Percentiles rank a stretch among this genome's conserved stretches.
phyloP scores from a whole-genome alignment of 1,140 invertebrate genomes.

The Dryas iulia region DNA sequence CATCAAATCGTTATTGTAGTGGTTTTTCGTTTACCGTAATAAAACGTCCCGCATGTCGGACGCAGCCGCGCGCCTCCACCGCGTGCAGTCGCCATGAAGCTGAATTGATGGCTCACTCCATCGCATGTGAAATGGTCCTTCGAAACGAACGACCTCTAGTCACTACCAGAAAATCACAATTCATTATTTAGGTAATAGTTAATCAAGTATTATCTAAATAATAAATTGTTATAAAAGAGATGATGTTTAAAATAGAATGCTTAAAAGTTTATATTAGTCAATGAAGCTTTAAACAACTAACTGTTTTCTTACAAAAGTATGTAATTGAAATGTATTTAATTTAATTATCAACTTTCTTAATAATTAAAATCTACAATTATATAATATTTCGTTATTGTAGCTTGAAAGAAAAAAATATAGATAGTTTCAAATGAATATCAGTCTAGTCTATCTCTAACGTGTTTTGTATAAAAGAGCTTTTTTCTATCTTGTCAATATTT shows the following conservation, averaged over 20 bases:
- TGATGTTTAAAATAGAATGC: not conserved
- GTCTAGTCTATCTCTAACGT: too few species aligned
- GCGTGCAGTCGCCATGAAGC: conserved; percentile 66
- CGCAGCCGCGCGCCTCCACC: conserved; percentile 48
- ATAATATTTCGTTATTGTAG: too few species aligned
- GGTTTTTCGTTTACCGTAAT: conserved; percentile 70
- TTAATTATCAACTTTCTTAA: too few species aligned
- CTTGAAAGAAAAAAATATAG: too few species aligned
- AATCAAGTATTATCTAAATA: not conserved
- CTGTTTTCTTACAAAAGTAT: too few species aligned
- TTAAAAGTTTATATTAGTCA: not conserved
- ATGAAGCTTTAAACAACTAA: too few species aligned
- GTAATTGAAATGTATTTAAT: too few species aligned
- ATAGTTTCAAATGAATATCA: too few species aligned
- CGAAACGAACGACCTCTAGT: conserved; percentile 67
- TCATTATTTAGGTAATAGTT: too few species aligned
- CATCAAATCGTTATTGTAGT: conserved; percentile 57
- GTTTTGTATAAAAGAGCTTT: not conserved
- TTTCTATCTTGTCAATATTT: not conserved
- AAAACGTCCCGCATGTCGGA: conserved; percentile 75
- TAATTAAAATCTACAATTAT: too few species aligned
- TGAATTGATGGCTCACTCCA: conserved; percentile 74
- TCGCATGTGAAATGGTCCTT: conserved; percentile 74
- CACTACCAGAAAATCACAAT: conserved; percentile 69
- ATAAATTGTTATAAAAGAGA: not conserved